These are phyloP conservation scores for Hanleya hanleyi DNA, from an alignment of 2,888 invertebrate species.

Conservation along the genomic window DNA sequence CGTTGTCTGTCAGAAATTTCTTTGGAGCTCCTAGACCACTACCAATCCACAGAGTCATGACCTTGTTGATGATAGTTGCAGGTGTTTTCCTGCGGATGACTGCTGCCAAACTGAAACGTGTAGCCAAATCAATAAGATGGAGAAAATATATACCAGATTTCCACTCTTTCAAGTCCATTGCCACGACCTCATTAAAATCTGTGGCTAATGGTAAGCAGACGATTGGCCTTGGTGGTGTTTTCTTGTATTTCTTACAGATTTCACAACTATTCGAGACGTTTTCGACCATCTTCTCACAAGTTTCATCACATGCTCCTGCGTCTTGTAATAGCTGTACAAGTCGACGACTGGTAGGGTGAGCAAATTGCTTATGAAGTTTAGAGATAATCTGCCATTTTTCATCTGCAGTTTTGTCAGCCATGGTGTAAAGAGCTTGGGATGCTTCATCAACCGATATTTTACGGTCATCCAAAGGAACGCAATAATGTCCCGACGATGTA, in stretches of 20 bases:
- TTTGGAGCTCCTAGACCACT: constrained; percentile 22
- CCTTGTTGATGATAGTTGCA: constrained; percentile 21
- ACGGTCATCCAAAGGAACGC: not conserved
- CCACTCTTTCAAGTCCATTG: not conserved
- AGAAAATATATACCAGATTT: constrained; percentile 8
- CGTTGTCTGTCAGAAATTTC: constrained; percentile 24
- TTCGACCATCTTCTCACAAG: not conserved
- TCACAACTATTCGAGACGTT: not conserved
- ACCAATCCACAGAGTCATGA: constrained; percentile 28
- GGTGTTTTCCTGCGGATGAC: constrained; percentile 25
- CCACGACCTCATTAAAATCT: constrained; percentile 12
- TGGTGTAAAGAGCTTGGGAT: not conserved
- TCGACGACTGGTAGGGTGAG: not conserved
- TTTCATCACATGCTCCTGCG: not conserved
- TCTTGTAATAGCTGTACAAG: not conserved
- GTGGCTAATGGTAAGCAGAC: constrained; percentile 7
- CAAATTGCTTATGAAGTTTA: constrained; percentile 4
- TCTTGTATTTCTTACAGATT: too few species aligned
- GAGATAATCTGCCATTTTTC: not conserved
- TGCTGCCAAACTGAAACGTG: constrained; percentile 31
- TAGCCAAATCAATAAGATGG: constrained; percentile 30
- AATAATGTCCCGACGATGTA: constrained; percentile 4
- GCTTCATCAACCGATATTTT: not conserved
- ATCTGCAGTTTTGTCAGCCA: too few species aligned
- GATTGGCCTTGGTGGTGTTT: constrained; percentile 3